Percentiles rank a stretch among this genome's conserved stretches.
phyloP scores from a whole-genome alignment of 2,797 vertebrate species.

The Hirundo rustica region DNA sequence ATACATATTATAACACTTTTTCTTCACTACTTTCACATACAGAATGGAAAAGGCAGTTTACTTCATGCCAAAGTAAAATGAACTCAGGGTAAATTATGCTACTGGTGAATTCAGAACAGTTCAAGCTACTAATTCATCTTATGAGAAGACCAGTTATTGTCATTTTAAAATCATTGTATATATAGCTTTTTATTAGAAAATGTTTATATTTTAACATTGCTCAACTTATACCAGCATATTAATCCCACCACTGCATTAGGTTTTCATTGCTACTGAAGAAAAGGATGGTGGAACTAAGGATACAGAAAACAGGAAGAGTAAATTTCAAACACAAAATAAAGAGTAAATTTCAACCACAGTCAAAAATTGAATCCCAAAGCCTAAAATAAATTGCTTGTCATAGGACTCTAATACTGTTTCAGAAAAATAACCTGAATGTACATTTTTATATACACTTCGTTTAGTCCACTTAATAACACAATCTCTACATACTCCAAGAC shows the following conservation, averaged over 20 bases:
- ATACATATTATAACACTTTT: not conserved
- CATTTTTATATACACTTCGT: not conserved
- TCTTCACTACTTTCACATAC: not conserved
- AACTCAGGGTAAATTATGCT: not conserved
- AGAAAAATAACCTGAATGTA: not conserved
- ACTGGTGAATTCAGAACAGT: not conserved
- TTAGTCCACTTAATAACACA: not conserved
- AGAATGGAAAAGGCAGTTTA: not conserved
- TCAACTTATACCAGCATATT: conserved; percentile 1
- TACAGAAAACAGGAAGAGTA: not conserved
- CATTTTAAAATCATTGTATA: not conserved
- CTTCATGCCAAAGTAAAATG: not conserved
- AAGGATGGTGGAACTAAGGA: not conserved
- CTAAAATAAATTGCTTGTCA: not conserved
- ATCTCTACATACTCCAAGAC: not conserved
- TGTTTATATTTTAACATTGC: not conserved
- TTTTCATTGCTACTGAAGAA: conserved; percentile 22
- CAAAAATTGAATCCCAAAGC: not conserved
- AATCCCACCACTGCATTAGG: not conserved
- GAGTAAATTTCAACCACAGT: not conserved
- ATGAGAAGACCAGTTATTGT: not conserved
- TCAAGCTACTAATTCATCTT: not conserved
- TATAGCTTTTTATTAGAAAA: not conserved
- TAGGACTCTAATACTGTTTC: not conserved
- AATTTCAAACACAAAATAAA: not conserved